These are phyloP conservation scores for Takifugu bimaculatus DNA, from an alignment of 2,113 vertebrate genomes.

Conservation along the genomic window DNA sequence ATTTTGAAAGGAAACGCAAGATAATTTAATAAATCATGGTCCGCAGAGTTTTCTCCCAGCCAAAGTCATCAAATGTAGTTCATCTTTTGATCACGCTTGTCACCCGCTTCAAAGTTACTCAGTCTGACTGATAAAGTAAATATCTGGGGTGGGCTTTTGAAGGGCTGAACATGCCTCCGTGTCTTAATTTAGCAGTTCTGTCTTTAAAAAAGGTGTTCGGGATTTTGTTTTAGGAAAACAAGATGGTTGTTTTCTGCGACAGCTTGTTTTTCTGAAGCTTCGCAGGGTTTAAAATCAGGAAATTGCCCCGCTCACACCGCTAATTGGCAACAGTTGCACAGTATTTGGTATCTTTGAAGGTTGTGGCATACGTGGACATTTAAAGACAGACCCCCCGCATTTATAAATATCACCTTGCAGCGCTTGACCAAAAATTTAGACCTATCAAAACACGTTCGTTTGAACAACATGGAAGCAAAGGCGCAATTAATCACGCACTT, in stretches of 20 bases:
- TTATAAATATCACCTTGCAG: background rate
- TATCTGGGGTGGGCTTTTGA: slow-evolving; percentile 28
- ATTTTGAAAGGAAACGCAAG: slow-evolving; percentile 25
- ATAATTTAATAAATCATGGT: slow-evolving; percentile 48
- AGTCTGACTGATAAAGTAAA: slow-evolving; percentile 36
- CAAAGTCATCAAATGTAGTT: slow-evolving; percentile 28
- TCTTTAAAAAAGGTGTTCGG: slow-evolving; percentile 15
- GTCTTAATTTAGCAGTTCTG: slow-evolving; percentile 42
- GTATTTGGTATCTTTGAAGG: slow-evolving; percentile 18
- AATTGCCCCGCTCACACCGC: slow-evolving; percentile 14
- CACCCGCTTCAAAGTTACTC: slow-evolving; percentile 32
- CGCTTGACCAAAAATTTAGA: slow-evolving; percentile 8
- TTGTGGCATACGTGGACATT: slow-evolving; percentile 9
- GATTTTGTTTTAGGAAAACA: slow-evolving; percentile 38
- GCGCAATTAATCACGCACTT: slow-evolving; percentile 73
- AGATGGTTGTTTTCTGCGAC: slow-evolving; percentile 25
- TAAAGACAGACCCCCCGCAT: slow-evolving; percentile 12
- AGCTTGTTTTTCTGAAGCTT: slow-evolving; percentile 36
- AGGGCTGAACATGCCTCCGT: slow-evolving; percentile 29
- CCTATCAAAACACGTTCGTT: slow-evolving; percentile 51
- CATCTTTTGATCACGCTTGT: slow-evolving; percentile 33
- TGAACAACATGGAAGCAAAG: slow-evolving; percentile 58
- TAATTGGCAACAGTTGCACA: slow-evolving; percentile 20
- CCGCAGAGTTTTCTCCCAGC: slow-evolving; percentile 26
- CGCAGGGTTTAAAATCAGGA: slow-evolving; percentile 24